Evolutionary conservation across 2,797 vertebrate species (phyloP), one percentile per base, ranked within the genome.

Genomic region (Zenarchopterus dispar): DNA sequence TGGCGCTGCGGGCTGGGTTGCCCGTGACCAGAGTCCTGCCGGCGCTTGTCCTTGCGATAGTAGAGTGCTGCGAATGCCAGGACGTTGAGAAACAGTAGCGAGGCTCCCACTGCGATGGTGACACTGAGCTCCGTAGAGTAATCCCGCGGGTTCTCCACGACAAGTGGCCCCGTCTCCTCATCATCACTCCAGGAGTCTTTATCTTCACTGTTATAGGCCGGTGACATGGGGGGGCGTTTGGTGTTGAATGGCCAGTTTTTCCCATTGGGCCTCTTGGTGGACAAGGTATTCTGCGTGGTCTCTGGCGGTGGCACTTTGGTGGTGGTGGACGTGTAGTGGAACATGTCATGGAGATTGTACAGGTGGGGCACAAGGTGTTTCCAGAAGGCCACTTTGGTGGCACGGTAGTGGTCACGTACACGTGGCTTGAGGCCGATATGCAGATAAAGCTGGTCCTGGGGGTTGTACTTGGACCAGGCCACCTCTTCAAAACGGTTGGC

Each of bases 341-440:
- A 99, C 97, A 99, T 99, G 70, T 98, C 98, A 0, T 99, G 96
- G 56, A 99, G 94, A 90, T 99, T 99, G 89, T 99, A 99, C 24
- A 99, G 93, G 79, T 99, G 97, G 10, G 98, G 98, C 56, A 99
- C 98, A 74, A 99, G 91, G 87, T 99, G 97, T 89, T 99, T 99
- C 98, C 98, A 99, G 89, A 99, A 99, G 67, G 98, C 98, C 87
- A 99, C 97, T 80, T 99, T 99, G 46, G 98, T 99, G 82, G 98
- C 98, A 5, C 98, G 95, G 89, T 99, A 99, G 91, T 99, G 97
- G 84, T 99, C 98, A 0, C 98, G 96, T 64, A 99, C 97, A 8
- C 98, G 94, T 11, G 98, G 98, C 89, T 99, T 99, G 65, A 99
- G 92, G 58, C 97, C 98, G 0, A 99, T 99, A 90, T 99, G 98